These are phyloP conservation scores for Sebastes oblongus DNA, from an alignment of 2,797 vertebrate genomes.

Conservation along the genomic window DNA sequence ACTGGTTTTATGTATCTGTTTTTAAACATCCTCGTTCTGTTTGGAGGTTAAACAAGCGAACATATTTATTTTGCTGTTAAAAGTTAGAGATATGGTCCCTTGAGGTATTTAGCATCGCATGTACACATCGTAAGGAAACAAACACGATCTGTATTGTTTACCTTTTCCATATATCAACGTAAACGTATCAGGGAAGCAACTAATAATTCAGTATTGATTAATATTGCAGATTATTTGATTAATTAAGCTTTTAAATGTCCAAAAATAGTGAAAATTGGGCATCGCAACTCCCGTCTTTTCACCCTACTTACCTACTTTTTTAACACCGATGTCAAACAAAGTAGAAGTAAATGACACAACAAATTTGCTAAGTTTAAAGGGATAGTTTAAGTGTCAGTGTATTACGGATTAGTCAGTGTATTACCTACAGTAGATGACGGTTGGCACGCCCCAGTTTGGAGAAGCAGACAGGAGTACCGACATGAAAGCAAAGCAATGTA, in stretches of 20 bases:
- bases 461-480: no score
- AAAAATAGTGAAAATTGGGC: neutral
- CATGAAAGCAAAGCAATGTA: no score
- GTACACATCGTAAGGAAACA: neutral
- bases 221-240: neutral
- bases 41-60: constrained; percentile 61
- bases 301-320: neutral
- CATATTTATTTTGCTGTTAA: constrained; percentile 25
- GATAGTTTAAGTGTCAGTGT: no score
- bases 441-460: no score
- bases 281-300: neutral
- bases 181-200: neutral
- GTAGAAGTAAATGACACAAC: neutral
- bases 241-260: neutral
- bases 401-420: no score
- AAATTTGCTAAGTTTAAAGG: neutral
- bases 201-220: neutral
- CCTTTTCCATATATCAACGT: neutral
- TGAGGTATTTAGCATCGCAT: constrained; percentile 1
- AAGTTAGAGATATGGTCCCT: constrained; percentile 4
- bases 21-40: constrained; percentile 27
- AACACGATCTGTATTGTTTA: neutral
- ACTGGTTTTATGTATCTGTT: constrained; percentile 38
- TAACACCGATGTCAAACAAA: neutral
- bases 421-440: no score